These are phyloP conservation scores for Acleris cristana DNA, from an alignment of 2,888 invertebrate genomes.

Conservation along the genomic window DNA sequence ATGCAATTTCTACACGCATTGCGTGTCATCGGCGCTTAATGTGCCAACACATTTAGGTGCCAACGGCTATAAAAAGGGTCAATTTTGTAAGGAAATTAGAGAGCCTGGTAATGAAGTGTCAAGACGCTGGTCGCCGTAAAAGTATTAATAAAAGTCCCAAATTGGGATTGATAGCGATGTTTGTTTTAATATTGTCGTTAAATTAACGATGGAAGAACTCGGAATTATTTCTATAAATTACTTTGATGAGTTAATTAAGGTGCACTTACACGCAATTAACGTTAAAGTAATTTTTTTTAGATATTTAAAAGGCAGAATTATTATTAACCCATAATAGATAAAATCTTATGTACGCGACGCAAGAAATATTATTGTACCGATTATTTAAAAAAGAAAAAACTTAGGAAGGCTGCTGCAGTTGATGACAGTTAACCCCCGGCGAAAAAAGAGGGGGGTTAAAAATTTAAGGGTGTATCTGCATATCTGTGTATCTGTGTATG, in stretches of 20 bases:
- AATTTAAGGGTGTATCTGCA: too few relatives aligned
- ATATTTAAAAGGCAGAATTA: background rate
- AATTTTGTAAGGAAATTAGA: too few relatives aligned
- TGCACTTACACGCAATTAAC: background rate
- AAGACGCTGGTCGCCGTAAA: slow-evolving; percentile 32
- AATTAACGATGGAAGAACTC: slow-evolving; percentile 26
- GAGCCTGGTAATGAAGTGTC: background rate
- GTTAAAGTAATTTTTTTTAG: background rate
- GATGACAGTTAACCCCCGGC: too few relatives aligned
- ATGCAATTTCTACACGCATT: too few relatives aligned
- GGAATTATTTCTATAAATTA: slow-evolving; percentile 18
- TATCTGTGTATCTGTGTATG: too few relatives aligned
- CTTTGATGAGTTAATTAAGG: slow-evolving; percentile 19
- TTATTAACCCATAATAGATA: background rate
- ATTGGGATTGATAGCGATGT: slow-evolving; percentile 35
- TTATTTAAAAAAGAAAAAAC: too few relatives aligned
- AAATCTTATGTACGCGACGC: background rate
- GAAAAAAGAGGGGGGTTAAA: too few relatives aligned
- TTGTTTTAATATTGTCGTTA: slow-evolving; percentile 36
- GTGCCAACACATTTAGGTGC: too few relatives aligned
- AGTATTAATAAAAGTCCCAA: slow-evolving; percentile 32
- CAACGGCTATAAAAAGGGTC: too few relatives aligned
- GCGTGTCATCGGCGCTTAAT: too few relatives aligned
- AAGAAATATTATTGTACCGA: too few relatives aligned
- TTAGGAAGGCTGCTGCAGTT: too few relatives aligned